A percentile compares a stretch with the other conserved stretches of the same genome.
phyloP scores from a whole-genome alignment of 2,888 invertebrate genomes.

The Polydrusus pterygomalis region DNA sequence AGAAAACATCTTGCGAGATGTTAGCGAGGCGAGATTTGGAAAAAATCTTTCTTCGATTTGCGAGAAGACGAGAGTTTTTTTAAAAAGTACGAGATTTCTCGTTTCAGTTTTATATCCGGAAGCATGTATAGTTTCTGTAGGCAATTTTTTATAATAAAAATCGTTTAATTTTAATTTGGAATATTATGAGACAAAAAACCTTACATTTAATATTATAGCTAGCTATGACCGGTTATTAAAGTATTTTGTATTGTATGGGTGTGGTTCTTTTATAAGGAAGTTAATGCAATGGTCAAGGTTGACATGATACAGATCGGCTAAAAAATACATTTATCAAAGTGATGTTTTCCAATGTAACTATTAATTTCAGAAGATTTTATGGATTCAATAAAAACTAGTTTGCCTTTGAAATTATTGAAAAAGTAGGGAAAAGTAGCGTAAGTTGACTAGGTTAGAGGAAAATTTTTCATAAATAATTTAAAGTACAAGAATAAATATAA shows the following conservation, averaged over 20 bases:
- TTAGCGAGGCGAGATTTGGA: too few species aligned
- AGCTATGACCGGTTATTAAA: constrained; percentile 5
- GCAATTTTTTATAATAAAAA: background rate
- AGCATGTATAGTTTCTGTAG: background rate
- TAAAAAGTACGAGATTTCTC: too few species aligned
- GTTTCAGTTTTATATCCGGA: background rate
- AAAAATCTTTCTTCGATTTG: too few species aligned
- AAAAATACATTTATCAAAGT: constrained; percentile 20
- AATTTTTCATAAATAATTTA: too few species aligned
- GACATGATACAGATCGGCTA: constrained; percentile 4
- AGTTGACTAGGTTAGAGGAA: too few species aligned
- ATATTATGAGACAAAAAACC: background rate
- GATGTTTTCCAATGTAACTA: background rate
- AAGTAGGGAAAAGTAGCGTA: too few species aligned
- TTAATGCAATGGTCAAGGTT: constrained; percentile 32
- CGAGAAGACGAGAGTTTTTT: too few species aligned
- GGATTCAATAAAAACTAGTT: too few species aligned
- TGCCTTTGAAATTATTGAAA: too few species aligned
- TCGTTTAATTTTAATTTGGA: background rate
- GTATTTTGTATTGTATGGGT: constrained; percentile 3
- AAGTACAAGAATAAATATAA: too few species aligned
- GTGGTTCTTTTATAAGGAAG: constrained; percentile 33
- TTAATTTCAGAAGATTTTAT: background rate
- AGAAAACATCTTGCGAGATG: too few species aligned
- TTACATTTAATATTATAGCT: background rate